Evolutionary conservation across 2,888 invertebrate genomes (phyloP).

Genomic region (Acanthopleura granulata): DNA sequence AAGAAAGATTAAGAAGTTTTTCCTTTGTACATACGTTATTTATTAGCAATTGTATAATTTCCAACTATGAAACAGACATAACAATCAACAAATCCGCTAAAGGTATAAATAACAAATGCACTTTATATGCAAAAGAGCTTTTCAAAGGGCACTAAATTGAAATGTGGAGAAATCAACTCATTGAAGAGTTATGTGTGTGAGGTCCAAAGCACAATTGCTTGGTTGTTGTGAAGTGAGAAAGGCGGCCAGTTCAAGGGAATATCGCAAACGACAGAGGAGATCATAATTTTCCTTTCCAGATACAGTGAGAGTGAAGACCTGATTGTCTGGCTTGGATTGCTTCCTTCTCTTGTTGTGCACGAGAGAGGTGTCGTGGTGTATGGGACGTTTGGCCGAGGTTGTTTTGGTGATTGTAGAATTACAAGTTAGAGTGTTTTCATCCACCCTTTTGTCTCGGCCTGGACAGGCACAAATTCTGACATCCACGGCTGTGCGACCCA

Average conservation of each 20-base stretch:
- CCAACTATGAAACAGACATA: too few species aligned
- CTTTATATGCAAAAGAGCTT: too few species aligned
- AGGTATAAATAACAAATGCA: too few species aligned
- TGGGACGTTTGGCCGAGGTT: not conserved
- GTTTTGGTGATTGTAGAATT: not conserved
- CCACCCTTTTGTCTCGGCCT: slow-evolving; percentile 3
- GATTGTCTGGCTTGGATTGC: not conserved
- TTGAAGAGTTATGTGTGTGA: too few species aligned
- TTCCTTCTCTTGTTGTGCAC: not conserved
- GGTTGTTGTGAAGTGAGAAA: not conserved
- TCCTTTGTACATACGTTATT: too few species aligned
- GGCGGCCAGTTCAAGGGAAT: not conserved
- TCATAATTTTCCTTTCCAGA: slow-evolving; percentile 7
- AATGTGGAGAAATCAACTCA: too few species aligned
- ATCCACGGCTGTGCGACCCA: not conserved
- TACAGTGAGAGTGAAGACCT: slow-evolving; percentile 1
- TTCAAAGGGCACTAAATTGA: too few species aligned
- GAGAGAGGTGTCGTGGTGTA: not conserved
- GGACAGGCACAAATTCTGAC: slow-evolving; percentile 17
- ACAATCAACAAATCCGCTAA: too few species aligned
- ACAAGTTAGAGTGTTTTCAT: not conserved
- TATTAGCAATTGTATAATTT: too few species aligned
- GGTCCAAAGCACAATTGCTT: too few species aligned
- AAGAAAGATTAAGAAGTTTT: too few species aligned
- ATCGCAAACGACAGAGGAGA: not conserved